Conservation (phyloP, 2,888 invertebrate species). For the Acholoe squamosa region DNA sequence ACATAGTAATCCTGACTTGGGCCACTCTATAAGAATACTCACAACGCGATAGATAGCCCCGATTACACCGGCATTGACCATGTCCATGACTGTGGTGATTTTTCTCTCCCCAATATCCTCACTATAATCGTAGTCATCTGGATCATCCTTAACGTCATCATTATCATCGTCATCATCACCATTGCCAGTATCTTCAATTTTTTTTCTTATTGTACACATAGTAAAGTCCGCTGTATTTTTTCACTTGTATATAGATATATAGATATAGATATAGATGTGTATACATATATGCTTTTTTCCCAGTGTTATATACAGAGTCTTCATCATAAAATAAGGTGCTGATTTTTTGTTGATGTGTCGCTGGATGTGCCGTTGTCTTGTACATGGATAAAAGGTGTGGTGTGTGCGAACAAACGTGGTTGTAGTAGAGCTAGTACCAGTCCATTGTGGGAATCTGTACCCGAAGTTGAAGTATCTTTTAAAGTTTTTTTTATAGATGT, state of each 20-base stretch:
- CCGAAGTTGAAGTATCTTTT: slow-evolving; percentile 1
- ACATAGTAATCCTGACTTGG: background rate
- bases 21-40: background rate
- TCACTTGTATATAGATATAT: slow-evolving; percentile 60
- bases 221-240: slow-evolving; percentile 26
- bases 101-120: background rate
- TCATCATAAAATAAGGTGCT: slow-evolving; percentile 59
- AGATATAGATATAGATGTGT: slow-evolving; percentile 50
- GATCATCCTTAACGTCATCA: slow-evolving; percentile 52
- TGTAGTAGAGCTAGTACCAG: slow-evolving; percentile 15
- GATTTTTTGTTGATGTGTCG: slow-evolving; percentile 57
- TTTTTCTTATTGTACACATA: slow-evolving; percentile 42
- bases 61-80: background rate
- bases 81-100: slow-evolving; percentile 28
- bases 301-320: slow-evolving; percentile 57
- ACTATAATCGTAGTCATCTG: slow-evolving; percentile 60
- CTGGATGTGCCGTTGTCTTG: slow-evolving; percentile 55
- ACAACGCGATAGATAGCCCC: background rate
- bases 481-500: background rate
- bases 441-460: slow-evolving; percentile 8
- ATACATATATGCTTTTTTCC: slow-evolving; percentile 19
- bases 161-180: slow-evolving; percentile 60
- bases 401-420: slow-evolving; percentile 52
- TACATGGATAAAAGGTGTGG: slow-evolving; percentile 28
- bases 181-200: slow-evolving; percentile 45